Conservation (phyloP, 2,888 invertebrate species). For the Desoria tigrina region DNA sequence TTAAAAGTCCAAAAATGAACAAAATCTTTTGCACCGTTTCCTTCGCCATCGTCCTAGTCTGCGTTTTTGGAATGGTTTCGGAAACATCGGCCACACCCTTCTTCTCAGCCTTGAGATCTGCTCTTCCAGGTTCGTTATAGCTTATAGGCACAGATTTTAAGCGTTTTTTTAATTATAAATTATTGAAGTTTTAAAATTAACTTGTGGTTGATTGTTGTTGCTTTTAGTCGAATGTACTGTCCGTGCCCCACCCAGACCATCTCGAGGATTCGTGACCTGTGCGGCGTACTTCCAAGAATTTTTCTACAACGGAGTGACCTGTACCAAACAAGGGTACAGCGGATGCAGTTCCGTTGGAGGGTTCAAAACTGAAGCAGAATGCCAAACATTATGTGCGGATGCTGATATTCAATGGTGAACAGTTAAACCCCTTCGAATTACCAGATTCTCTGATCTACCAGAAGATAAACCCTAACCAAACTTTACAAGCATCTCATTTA, state of each 20-base stretch:
- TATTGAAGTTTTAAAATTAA: neutral
- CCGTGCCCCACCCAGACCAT: neutral
- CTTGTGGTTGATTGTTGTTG: neutral
- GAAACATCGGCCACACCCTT: neutral
- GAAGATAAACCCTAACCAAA: too few species aligned
- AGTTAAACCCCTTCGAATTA: too few species aligned
- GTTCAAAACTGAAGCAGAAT: neutral
- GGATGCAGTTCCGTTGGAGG: constrained; percentile 7
- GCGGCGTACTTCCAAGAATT: neutral
- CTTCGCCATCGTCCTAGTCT: too few species aligned
- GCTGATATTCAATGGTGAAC: too few species aligned
- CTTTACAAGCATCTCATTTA: too few species aligned
- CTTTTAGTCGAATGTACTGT: neutral
- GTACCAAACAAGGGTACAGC: neutral
- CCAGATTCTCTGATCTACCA: too few species aligned
- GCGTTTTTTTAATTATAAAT: neutral
- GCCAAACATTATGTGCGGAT: neutral
- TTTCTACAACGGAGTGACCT: neutral
- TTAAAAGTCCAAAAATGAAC: too few species aligned
- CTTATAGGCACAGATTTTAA: neutral
- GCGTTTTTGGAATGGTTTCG: too few species aligned
- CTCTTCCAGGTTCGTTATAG: neutral
- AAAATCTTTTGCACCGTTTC: too few species aligned
- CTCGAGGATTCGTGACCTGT: neutral
- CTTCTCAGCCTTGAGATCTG: constrained; percentile 4